A percentile compares a stretch with the other conserved stretches of the same genome.
Evolutionary conservation across 2,797 vertebrate genomes (phyloP).

Genomic region (Momotus momota): DNA sequence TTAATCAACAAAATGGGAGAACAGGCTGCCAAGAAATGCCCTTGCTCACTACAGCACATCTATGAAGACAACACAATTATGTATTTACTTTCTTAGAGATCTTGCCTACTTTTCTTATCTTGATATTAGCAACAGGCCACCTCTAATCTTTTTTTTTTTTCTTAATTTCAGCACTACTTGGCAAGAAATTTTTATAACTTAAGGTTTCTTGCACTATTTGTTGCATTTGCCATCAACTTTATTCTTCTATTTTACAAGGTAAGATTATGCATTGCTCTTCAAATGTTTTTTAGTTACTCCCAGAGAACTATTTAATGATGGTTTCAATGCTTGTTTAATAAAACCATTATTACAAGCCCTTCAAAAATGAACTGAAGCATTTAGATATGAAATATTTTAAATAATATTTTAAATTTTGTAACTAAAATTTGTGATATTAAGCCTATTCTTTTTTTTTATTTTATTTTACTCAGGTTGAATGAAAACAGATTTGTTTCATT

Average conservation of each 20-base stretch:
- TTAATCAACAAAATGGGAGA: neutral
- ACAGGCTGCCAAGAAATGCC: neutral
- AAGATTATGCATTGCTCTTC: slow-evolving; percentile 47
- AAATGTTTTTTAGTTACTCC: neutral
- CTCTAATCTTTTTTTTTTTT: neutral
- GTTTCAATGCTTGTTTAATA: neutral
- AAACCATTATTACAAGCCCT: neutral
- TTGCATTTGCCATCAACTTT: slow-evolving; percentile 99
- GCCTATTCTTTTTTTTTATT: neutral
- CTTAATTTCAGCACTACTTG: slow-evolving; percentile 91
- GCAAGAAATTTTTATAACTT: slow-evolving; percentile 99
- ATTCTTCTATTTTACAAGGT: slow-evolving; percentile 99
- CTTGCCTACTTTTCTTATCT: neutral
- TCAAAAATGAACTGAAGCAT: neutral
- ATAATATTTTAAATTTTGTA: neutral
- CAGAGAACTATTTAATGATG: neutral
- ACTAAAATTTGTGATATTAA: neutral
- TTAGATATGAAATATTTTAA: neutral
- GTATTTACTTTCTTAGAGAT: neutral
- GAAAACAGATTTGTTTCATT: neutral
- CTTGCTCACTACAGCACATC: neutral
- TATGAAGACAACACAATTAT: neutral
- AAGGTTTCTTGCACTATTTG: slow-evolving; percentile 95
- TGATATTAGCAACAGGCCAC: neutral
- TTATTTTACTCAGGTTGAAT: neutral